Conservation (phyloP, 2,113 vertebrate species). For the Esox niger region DNA sequence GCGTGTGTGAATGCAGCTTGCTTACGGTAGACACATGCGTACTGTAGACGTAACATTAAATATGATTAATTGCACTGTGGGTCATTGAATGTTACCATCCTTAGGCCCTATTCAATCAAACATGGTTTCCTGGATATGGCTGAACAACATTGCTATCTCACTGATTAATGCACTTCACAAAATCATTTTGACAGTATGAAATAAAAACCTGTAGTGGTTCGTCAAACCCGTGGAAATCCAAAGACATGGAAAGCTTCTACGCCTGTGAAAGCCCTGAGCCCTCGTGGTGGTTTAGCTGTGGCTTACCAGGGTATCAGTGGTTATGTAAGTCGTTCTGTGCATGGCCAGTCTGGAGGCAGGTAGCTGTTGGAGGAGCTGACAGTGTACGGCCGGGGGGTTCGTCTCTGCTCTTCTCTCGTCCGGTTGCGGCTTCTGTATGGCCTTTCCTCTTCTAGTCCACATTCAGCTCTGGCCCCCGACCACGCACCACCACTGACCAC, state of each 20-base stretch:
- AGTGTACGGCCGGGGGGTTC: not conserved
- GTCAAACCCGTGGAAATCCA: not conserved
- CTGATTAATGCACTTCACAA: not conserved
- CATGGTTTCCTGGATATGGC: not conserved
- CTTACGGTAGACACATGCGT: not conserved
- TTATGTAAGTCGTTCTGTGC: slow-evolving; percentile 4
- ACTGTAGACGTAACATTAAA: slow-evolving; percentile 6
- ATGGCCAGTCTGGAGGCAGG: not conserved
- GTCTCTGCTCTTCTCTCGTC: not conserved
- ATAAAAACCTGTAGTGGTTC: not conserved
- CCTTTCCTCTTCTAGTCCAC: not conserved
- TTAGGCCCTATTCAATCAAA: not conserved
- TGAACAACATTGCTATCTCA: not conserved
- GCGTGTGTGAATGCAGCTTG: no score
- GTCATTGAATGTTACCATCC: not conserved
- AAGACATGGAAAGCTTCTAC: not conserved
- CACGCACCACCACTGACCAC: not conserved
- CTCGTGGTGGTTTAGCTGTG: not conserved
- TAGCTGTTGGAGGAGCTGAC: slow-evolving; percentile 10
- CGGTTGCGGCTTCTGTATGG: not conserved
- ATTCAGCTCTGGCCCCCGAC: not conserved
- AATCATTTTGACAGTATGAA: not conserved
- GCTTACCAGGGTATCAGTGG: not conserved
- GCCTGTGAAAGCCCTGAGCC: not conserved
- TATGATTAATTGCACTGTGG: slow-evolving; percentile 11